These are phyloP conservation scores for Scatophagus argus DNA, from an alignment of 2,113 vertebrate genomes.

Conservation along the genomic window DNA sequence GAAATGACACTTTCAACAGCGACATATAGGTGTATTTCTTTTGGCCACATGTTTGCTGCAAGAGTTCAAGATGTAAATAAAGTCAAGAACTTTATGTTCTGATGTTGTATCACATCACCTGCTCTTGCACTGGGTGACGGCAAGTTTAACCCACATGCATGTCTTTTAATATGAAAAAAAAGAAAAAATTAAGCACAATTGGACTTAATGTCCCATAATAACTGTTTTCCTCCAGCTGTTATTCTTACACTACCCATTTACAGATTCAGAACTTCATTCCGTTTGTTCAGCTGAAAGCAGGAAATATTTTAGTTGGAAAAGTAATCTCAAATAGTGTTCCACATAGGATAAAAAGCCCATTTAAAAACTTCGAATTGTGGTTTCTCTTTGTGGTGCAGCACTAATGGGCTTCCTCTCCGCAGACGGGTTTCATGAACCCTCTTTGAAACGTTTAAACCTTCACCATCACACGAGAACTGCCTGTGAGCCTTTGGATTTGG, in stretches of 20 bases:
- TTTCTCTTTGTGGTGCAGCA: constrained; percentile 22
- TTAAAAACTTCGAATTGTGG: constrained; percentile 18
- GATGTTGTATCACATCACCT: constrained; percentile 9
- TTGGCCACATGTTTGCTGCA: neutral
- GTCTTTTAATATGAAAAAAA: constrained; percentile 10
- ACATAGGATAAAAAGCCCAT: neutral
- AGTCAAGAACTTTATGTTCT: constrained; percentile 2
- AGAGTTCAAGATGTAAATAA: constrained; percentile 1
- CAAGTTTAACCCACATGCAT: constrained; percentile 40
- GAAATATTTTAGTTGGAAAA: constrained; percentile 20
- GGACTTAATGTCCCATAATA: constrained; percentile 34
- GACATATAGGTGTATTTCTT: neutral
- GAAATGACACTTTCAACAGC: constrained; percentile 1
- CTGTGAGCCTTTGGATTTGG: constrained; percentile 8
- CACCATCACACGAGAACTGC: constrained; percentile 36
- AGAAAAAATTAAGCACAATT: constrained; percentile 26
- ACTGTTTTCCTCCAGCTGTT: constrained; percentile 53
- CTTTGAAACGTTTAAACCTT: constrained; percentile 29
- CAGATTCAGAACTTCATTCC: constrained; percentile 35
- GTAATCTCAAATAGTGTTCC: constrained; percentile 12
- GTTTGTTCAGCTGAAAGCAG: constrained; percentile 33
- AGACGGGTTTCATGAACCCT: constrained; percentile 1
- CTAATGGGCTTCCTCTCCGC: constrained; percentile 21
- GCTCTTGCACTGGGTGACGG: neutral
- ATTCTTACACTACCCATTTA: constrained; percentile 36